Evolutionary conservation across 2,888 invertebrate species (phyloP), one percentile per base, ranked within the genome.

Genomic region (Pachymerium ferrugineum): DNA sequence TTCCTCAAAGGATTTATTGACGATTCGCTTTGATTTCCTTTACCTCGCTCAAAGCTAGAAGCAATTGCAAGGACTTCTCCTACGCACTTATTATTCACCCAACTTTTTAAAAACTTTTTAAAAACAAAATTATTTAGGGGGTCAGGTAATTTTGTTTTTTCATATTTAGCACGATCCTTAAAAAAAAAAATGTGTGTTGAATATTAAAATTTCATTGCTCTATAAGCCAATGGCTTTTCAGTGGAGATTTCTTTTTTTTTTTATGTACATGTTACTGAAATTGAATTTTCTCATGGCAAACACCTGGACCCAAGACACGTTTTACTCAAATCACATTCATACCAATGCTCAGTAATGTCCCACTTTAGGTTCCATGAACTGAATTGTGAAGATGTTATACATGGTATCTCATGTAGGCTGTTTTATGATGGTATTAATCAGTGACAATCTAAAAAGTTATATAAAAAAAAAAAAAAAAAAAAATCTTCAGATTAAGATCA

Each of bases 61-160:
- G 54, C 54, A 54, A 54, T 25, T 54, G 54, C 54, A 54, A 54
- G 54, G 54, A 54, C 54, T 54, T 54, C 22, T 54, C 54, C 54
- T 38, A 38, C 38, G 38, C 38, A 38, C 38, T 38, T n/a, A 16
- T 16, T 16, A 38, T 16, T 54, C 54, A 54, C 54, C 54, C n/a
- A n/a, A n/a, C n/a, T n/a, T n/a, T n/a, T n/a, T n/a, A n/a, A n/a
- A n/a, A n/a, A n/a, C n/a, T n/a, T n/a, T n/a, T n/a, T n/a, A n/a
- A n/a, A n/a, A n/a, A n/a, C n/a, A n/a, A n/a, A n/a, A n/a, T n/a
- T n/a, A n/a, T n/a, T n/a, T n/a, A n/a, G n/a, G n/a, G n/a, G n/a
- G n/a, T n/a, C n/a, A n/a, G n/a, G n/a, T n/a, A n/a, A n/a, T n/a
- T n/a, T n/a, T n/a, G n/a, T n/a, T n/a, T n/a, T n/a, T n/a, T n/a